A percentile compares a stretch with the other conserved stretches of the same genome.
These are phyloP conservation scores for Onychomys torridus DNA, from an alignment of 2,797 vertebrate genomes.

Conservation along the genomic window DNA sequence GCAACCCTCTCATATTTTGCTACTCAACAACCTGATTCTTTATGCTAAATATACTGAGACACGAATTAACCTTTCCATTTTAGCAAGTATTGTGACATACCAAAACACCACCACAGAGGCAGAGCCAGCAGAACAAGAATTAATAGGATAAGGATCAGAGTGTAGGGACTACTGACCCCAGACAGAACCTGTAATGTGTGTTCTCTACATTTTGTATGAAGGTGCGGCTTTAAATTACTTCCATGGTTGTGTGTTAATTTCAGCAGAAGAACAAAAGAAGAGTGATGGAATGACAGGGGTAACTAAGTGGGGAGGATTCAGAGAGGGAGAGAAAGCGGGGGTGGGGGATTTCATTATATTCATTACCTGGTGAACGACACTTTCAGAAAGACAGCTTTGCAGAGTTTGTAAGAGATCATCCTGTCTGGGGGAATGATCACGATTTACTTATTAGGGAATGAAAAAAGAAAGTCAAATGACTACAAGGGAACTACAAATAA, in stretches of 20 bases:
- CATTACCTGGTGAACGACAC: constrained; percentile 2
- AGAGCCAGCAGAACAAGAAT: not conserved
- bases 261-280: not conserved
- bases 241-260: constrained; percentile 26
- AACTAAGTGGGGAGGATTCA: not conserved
- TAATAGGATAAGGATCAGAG: not conserved
- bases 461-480: not conserved
- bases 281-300: not conserved
- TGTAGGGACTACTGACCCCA: not conserved
- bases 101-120: not conserved
- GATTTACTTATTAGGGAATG: not conserved
- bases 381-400: not conserved
- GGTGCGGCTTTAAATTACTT: not conserved
- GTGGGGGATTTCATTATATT: not conserved
- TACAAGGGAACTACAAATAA: not conserved
- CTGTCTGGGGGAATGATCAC: not conserved
- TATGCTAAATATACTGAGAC: not conserved
- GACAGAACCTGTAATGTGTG: not conserved
- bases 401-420: not conserved
- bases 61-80: constrained; percentile 16
- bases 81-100: not conserved
- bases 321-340: not conserved
- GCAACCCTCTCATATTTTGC: not conserved
- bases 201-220: not conserved
- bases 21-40: not conserved